A percentile compares a stretch with the other conserved stretches of the same genome.
Evolutionary conservation across 2,888 invertebrate species (phyloP).

Genomic region (Germaria angustata): DNA sequence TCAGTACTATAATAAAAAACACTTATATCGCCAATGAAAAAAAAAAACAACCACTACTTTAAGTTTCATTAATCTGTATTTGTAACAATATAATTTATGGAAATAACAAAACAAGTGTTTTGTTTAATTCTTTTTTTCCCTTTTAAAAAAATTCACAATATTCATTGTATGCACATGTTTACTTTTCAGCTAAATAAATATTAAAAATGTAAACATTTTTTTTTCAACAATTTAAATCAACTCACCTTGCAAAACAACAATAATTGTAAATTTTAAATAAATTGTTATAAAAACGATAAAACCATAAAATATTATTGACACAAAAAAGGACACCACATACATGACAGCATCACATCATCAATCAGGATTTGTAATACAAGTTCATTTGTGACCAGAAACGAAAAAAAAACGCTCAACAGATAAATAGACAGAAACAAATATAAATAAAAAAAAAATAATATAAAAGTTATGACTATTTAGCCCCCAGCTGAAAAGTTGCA

Average conservation of each 20-base stretch:
- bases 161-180: neutral
- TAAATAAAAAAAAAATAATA: neutral
- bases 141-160: neutral
- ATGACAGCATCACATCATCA: neutral
- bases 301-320: slow-evolving; percentile 5
- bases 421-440: neutral
- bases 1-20: too few species aligned
- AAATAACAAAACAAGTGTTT: too few species aligned
- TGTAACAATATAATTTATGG: too few species aligned
- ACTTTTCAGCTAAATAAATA: neutral
- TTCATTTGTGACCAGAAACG: neutral
- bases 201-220: neutral
- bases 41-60: too few species aligned
- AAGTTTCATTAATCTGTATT: too few species aligned
- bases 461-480: neutral
- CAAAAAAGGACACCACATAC: neutral
- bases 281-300: neutral
- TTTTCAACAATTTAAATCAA: neutral
- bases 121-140: neutral
- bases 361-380: neutral
- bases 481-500: neutral
- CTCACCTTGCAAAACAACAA: neutral
- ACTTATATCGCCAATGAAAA: too few species aligned
- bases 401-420: neutral
- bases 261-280: neutral